These are phyloP conservation scores for Battus philenor DNA, from an alignment of 1,140 invertebrate genomes.

Conservation along the genomic window DNA sequence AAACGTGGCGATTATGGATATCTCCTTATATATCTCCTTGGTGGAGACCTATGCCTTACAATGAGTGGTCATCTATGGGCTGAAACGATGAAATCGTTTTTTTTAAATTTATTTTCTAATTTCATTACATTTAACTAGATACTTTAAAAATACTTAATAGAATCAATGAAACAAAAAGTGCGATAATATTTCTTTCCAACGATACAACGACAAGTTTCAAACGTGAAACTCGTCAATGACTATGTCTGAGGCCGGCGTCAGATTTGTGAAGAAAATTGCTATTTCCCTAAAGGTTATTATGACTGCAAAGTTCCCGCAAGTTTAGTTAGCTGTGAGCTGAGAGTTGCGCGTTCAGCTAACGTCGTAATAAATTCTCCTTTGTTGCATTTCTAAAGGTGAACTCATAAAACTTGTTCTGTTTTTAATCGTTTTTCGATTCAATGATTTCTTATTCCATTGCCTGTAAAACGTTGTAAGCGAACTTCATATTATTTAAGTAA, in stretches of 20 bases:
- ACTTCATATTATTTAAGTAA: background rate
- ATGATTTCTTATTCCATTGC: slow-evolving; percentile 8
- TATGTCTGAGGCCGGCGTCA: slow-evolving; percentile 13
- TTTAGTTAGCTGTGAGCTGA: slow-evolving; percentile 23
- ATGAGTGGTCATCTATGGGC: too few species aligned
- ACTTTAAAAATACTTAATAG: too few species aligned
- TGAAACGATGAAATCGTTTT: too few species aligned
- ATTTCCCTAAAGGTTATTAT: slow-evolving; percentile 39
- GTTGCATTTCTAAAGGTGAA: slow-evolving; percentile 17
- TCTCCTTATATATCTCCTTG: too few species aligned
- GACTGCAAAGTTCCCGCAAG: slow-evolving; percentile 45
- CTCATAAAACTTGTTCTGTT: slow-evolving; percentile 16
- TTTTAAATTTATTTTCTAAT: too few species aligned
- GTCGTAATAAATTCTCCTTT: slow-evolving; percentile 28
- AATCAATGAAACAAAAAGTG: too few species aligned
- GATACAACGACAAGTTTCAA: background rate
- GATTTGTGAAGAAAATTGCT: slow-evolving; percentile 24
- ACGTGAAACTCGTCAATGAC: slow-evolving; percentile 1
- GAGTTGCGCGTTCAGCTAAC: slow-evolving; percentile 27
- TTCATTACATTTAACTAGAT: too few species aligned
- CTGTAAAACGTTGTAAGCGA: background rate
- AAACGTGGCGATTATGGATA: too few species aligned
- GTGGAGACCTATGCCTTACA: too few species aligned
- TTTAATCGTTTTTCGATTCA: slow-evolving; percentile 16
- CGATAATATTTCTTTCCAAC: too few species aligned